Percentiles rank a stretch among this genome's conserved stretches.
Evolutionary conservation across 2,888 invertebrate species (phyloP).

Genomic region (Campoplex nolae): DNA sequence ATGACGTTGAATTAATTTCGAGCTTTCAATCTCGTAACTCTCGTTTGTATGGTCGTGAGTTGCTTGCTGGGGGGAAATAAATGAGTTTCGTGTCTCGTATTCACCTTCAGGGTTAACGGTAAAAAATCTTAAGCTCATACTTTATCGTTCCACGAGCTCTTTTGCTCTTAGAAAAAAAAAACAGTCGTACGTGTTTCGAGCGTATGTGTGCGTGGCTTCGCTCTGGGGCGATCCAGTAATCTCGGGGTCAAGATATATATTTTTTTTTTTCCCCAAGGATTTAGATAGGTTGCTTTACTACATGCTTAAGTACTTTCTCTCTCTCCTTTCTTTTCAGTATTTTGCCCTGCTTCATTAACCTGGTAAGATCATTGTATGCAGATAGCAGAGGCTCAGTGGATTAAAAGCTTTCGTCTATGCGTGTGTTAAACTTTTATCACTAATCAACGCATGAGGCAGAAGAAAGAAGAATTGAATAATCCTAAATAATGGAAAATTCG

Average conservation of each 20-base stretch:
- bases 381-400: constrained; percentile 52
- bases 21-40: constrained; percentile 50
- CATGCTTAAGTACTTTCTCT: constrained; percentile 55
- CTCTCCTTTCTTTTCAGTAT: constrained; percentile 40
- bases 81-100: constrained; percentile 57
- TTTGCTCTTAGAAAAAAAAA: not conserved
- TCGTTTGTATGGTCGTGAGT: constrained; percentile 14
- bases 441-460: constrained; percentile 43
- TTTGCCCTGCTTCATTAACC: constrained; percentile 68
- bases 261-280: constrained; percentile 59
- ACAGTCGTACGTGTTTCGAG: constrained; percentile 8
- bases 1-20: constrained; percentile 55
- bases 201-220: constrained; percentile 30
- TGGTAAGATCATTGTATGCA: constrained; percentile 60
- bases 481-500: constrained; percentile 54
- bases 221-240: constrained; percentile 55
- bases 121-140: constrained; percentile 56
- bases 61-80: constrained; percentile 28
- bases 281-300: constrained; percentile 65
- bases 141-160: constrained; percentile 64
- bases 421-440: constrained; percentile 51
- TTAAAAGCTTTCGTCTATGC: constrained; percentile 54
- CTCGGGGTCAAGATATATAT: constrained; percentile 58
- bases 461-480: constrained; percentile 49
- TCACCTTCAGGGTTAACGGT: constrained; percentile 29